Conservation (phyloP, 2,888 invertebrate genomes). For the Cerceris ruficornis region DNA sequence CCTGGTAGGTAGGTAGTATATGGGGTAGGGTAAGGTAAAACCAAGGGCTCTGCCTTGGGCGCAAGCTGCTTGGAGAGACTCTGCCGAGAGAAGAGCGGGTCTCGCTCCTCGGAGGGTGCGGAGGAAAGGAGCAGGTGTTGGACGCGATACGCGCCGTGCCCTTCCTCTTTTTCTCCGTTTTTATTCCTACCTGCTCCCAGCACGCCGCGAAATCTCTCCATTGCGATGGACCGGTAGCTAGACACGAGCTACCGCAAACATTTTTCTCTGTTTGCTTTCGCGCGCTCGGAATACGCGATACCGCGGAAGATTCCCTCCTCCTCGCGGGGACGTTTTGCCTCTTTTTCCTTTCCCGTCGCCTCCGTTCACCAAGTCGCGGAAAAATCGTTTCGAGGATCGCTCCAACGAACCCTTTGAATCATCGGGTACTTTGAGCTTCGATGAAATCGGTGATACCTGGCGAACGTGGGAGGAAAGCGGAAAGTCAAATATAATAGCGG, state of each 20-base stretch:
- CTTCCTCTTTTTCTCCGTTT: constrained; percentile 23
- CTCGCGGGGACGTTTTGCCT: constrained; percentile 11
- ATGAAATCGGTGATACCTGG: constrained; percentile 49
- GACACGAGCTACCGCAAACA: too few species aligned
- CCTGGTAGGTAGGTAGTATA: constrained; percentile 2
- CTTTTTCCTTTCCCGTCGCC: not conserved
- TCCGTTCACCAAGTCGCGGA: not conserved
- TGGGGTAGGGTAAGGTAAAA: constrained; percentile 15
- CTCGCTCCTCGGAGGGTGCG: constrained; percentile 20
- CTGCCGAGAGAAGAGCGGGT: constrained; percentile 36
- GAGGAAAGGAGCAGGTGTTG: constrained; percentile 60
- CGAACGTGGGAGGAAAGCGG: constrained; percentile 54
- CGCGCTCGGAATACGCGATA: not conserved
- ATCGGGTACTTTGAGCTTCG: constrained; percentile 1
- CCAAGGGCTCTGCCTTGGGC: constrained; percentile 16
- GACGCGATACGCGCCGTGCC: constrained; percentile 46
- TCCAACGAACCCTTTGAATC: constrained; percentile 47
- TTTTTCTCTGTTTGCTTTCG: not conserved
- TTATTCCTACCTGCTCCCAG: constrained; percentile 38
- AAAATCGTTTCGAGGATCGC: constrained; percentile 19
- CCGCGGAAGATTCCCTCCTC: constrained; percentile 6
- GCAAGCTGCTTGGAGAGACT: constrained; percentile 30
- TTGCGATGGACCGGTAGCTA: constrained; percentile 12
- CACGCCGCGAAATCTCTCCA: constrained; percentile 55
- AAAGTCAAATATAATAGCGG: constrained; percentile 66